These are phyloP conservation scores for Melipona beecheii DNA, from an alignment of 2,888 invertebrate genomes.

Conservation along the genomic window DNA sequence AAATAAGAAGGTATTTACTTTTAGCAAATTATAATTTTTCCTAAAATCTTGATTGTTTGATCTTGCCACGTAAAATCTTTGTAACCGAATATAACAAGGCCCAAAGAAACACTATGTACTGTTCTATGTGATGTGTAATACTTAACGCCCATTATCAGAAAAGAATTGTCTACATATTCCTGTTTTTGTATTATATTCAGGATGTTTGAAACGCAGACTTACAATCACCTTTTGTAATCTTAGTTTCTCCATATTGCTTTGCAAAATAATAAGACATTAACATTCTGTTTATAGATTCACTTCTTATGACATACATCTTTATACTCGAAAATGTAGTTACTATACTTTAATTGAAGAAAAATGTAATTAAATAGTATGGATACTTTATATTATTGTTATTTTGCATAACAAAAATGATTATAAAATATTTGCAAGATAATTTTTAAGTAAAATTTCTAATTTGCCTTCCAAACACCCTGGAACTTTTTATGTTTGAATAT, in stretches of 20 bases:
- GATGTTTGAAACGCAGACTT: slow-evolving; percentile 66
- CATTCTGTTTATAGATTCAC: slow-evolving; percentile 11
- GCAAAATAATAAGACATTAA: slow-evolving; percentile 21
- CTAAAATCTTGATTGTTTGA: slow-evolving; percentile 45
- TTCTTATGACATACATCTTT: slow-evolving; percentile 30
- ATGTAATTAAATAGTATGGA: slow-evolving; percentile 33
- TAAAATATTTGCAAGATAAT: slow-evolving; percentile 22
- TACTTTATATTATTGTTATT: slow-evolving; percentile 3
- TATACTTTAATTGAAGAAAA: slow-evolving; percentile 28
- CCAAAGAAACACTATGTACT: slow-evolving; percentile 49
- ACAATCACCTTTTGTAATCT: slow-evolving; percentile 37
- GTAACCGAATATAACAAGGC: slow-evolving; percentile 45
- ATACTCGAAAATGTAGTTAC: slow-evolving; percentile 30
- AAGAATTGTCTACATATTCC: slow-evolving; percentile 52
- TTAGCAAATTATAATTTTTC: slow-evolving; percentile 30
- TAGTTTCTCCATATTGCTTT: slow-evolving; percentile 30
- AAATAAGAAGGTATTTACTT: slow-evolving; percentile 48
- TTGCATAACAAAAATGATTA: slow-evolving; percentile 37
- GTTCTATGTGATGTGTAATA: slow-evolving; percentile 51
- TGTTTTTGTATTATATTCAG: slow-evolving; percentile 62
- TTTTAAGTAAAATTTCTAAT: slow-evolving; percentile 34
- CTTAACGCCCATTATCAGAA: slow-evolving; percentile 48
- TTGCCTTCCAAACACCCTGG: slow-evolving; percentile 62
- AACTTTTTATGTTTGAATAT: slow-evolving; percentile 50
- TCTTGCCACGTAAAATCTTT: slow-evolving; percentile 67